These are phyloP conservation scores for Urechis unicinctus DNA, from an alignment of 2,888 invertebrate species.

Conservation along the genomic window DNA sequence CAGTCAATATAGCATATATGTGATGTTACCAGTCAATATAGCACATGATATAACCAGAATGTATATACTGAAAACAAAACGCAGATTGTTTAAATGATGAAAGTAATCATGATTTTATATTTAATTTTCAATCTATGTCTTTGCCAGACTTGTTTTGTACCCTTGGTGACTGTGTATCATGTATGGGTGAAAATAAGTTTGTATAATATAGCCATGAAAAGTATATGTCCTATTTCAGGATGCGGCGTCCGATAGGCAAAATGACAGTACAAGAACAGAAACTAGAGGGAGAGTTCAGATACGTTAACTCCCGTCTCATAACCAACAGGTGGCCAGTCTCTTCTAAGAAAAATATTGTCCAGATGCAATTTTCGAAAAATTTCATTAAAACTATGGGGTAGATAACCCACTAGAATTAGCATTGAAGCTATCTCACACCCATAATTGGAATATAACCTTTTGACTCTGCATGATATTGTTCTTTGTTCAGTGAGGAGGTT, in stretches of 20 bases:
- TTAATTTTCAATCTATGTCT: not conserved
- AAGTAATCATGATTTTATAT: too few relatives aligned
- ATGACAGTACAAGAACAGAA: constrained; percentile 92
- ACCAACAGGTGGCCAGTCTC: constrained; percentile 63
- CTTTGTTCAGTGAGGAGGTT: constrained; percentile 71
- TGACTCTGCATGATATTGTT: constrained; percentile 2
- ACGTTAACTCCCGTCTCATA: constrained; percentile 90
- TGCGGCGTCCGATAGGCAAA: constrained; percentile 79
- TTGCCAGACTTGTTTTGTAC: not conserved
- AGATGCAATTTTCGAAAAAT: not conserved
- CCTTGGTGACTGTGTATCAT: too few relatives aligned
- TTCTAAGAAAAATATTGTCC: not conserved
- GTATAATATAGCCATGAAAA: too few relatives aligned
- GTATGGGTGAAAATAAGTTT: too few relatives aligned
- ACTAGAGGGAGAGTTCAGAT: constrained; percentile 96
- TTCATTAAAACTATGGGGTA: not conserved
- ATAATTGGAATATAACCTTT: too few relatives aligned
- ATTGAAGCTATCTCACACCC: too few relatives aligned
- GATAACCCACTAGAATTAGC: too few relatives aligned
- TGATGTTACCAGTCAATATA: too few relatives aligned
- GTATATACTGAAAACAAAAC: too few relatives aligned
- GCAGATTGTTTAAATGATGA: too few relatives aligned
- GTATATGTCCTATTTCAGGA: constrained; percentile 52
- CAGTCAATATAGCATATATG: too few relatives aligned
- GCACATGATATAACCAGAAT: too few relatives aligned